These are phyloP conservation scores for Scleropages formosus DNA, from an alignment of 2,797 vertebrate genomes.

Conservation along the genomic window DNA sequence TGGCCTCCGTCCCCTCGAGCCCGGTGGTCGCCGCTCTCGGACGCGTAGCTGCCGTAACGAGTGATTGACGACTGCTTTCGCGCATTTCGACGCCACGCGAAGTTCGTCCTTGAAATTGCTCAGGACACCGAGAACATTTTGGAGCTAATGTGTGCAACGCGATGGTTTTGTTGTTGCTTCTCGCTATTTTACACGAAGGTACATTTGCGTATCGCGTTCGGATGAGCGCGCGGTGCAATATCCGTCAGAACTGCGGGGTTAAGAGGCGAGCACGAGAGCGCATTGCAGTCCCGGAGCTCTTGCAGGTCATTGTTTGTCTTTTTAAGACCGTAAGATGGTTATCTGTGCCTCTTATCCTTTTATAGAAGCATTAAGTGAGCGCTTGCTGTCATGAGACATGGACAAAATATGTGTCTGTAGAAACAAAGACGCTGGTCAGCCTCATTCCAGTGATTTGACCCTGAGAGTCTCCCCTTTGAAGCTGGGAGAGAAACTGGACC, in stretches of 20 bases:
- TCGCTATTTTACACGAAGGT: background rate
- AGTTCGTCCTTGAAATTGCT: background rate
- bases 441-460: slow-evolving; percentile 56
- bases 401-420: slow-evolving; percentile 47
- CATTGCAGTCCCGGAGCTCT: background rate
- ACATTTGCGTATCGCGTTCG: background rate
- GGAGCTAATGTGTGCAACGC: too few species aligned
- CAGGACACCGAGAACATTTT: too few species aligned
- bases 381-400: slow-evolving; percentile 41
- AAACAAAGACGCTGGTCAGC: slow-evolving; percentile 59
- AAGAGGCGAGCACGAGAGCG: background rate
- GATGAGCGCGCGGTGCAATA: background rate
- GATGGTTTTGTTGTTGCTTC: too few species aligned
- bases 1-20: background rate
- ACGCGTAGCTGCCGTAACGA: background rate
- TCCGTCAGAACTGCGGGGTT: background rate
- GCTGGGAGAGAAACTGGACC: slow-evolving; percentile 71
- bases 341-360: slow-evolving; percentile 30
- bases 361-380: slow-evolving; percentile 36
- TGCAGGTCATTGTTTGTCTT: slow-evolving; percentile 7
- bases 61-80: background rate
- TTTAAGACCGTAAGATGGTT: slow-evolving; percentile 31
- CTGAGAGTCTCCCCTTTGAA: slow-evolving; percentile 59
- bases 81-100: background rate
- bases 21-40: too few species aligned